These are phyloP conservation scores for Drosophila lacicola DNA, from an alignment of 2,888 invertebrate species.

Conservation along the genomic window DNA sequence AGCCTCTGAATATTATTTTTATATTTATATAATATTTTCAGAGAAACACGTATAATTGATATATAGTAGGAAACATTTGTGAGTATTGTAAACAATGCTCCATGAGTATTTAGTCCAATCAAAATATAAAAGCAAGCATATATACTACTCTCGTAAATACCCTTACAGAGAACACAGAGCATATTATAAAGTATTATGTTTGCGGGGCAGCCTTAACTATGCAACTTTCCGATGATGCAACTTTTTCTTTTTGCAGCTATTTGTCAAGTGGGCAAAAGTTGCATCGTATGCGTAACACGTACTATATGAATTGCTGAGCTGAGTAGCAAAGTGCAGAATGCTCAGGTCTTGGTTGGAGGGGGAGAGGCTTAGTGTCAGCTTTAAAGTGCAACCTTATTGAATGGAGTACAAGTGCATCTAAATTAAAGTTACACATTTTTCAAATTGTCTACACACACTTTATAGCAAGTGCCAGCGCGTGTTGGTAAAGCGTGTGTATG, in stretches of 20 bases:
- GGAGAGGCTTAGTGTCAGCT: constrained; percentile 38
- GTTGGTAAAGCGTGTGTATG: constrained; percentile 19
- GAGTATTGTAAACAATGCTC: too few relatives aligned
- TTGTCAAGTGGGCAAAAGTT: constrained; percentile 67
- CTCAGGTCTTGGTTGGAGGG: constrained; percentile 20
- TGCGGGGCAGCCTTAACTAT: constrained; percentile 32
- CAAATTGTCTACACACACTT: constrained; percentile 47
- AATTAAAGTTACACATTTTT: constrained; percentile 73
- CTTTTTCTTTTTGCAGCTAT: constrained; percentile 39
- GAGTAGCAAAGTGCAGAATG: constrained; percentile 57
- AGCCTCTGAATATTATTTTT: too few relatives aligned
- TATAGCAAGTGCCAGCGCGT: constrained; percentile 30
- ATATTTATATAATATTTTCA: too few relatives aligned
- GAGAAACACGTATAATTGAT: too few relatives aligned
- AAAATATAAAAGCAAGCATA: too few relatives aligned
- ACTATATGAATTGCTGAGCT: constrained; percentile 71
- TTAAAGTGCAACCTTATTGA: constrained; percentile 60
- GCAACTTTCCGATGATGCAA: constrained; percentile 15
- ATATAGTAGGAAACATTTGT: too few relatives aligned
- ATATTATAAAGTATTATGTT: constrained; percentile 1
- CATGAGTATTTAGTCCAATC: too few relatives aligned
- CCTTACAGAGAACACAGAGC: not conserved
- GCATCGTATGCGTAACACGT: constrained; percentile 74
- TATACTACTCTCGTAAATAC: not conserved
- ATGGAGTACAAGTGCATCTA: constrained; percentile 71